These are phyloP conservation scores for Halocynthia roretzi DNA, from an alignment of 23 tunicate species.

Conservation along the genomic window DNA sequence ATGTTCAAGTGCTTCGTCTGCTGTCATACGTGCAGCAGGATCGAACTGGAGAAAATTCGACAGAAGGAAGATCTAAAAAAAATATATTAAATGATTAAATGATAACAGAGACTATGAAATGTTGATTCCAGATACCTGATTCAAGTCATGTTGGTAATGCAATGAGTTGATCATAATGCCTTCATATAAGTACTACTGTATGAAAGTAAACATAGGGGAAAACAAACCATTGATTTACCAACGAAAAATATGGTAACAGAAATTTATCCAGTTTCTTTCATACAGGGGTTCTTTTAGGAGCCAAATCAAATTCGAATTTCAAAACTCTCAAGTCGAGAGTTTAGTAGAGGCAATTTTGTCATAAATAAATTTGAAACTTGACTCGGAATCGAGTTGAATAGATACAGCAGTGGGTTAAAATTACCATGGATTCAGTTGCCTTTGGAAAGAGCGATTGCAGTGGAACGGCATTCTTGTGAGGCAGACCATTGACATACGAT, in stretches of 20 bases:
- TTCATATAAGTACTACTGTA: neutral
- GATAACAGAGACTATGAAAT: too few relatives aligned
- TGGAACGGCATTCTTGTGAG: constrained; percentile 59
- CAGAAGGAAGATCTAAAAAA: constrained; percentile 54
- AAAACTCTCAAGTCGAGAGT: too few relatives aligned
- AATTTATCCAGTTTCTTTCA: too few relatives aligned
- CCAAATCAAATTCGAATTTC: too few relatives aligned
- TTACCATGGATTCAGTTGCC: constrained; percentile 72
- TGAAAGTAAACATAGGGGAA: neutral
- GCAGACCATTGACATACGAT: constrained; percentile 44
- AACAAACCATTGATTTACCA: neutral
- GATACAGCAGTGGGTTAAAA: neutral
- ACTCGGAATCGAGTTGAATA: too few relatives aligned
- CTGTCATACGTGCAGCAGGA: constrained; percentile 51
- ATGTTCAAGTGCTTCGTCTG: constrained; percentile 39
- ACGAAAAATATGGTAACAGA: neutral
- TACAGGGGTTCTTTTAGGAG: too few relatives aligned
- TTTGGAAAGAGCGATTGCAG: constrained; percentile 63
- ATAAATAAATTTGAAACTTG: too few relatives aligned
- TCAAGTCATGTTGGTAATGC: too few relatives aligned
- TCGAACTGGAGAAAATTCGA: constrained; percentile 65
- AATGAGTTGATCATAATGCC: neutral
- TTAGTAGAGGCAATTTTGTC: too few relatives aligned
- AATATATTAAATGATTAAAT: too few relatives aligned
- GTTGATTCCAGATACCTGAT: too few relatives aligned